phyloP scores from a whole-genome alignment of 92 coral and sea anemone genomes.

The Plumapathes pennacea region DNA sequence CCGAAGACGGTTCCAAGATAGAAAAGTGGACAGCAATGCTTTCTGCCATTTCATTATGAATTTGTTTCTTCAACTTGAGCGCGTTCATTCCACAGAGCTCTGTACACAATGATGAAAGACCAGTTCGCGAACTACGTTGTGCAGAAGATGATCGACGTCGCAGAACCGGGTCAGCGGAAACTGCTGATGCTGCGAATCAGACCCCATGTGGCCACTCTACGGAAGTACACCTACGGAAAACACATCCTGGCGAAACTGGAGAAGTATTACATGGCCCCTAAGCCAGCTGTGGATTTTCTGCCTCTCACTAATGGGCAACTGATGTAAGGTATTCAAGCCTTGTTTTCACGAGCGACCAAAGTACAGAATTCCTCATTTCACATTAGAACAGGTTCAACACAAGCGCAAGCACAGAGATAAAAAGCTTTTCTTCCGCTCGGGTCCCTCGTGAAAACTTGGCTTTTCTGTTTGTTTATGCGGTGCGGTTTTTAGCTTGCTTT shows the following conservation, averaged over 20 bases:
- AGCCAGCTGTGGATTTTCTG: slow-evolving; percentile 75
- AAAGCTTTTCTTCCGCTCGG: too few species aligned
- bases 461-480: too few species aligned
- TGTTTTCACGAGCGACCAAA: too few species aligned
- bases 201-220: slow-evolving; percentile 91
- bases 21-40: too few species aligned
- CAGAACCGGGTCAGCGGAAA: slow-evolving; percentile 94
- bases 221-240: slow-evolving; percentile 97
- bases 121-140: slow-evolving; percentile 99
- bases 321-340: slow-evolving; percentile 26
- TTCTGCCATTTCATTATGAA: too few species aligned
- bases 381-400: too few species aligned
- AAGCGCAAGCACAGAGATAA: too few species aligned
- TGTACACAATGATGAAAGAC: slow-evolving; percentile 99
- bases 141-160: slow-evolving; percentile 99
- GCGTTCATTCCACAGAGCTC: slow-evolving; percentile 78
- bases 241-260: slow-evolving; percentile 97
- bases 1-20: too few species aligned
- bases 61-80: too few species aligned
- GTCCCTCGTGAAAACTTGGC: too few species aligned
- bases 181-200: slow-evolving; percentile 91
- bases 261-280: slow-evolving; percentile 85
- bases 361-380: too few species aligned
- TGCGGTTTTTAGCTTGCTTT: too few species aligned
- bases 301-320: slow-evolving; percentile 82